These are phyloP conservation scores for Clytia hemisphaerica DNA, from an alignment of 30 jellyfish, hydroid and myxozoan species.

Conservation along the genomic window DNA sequence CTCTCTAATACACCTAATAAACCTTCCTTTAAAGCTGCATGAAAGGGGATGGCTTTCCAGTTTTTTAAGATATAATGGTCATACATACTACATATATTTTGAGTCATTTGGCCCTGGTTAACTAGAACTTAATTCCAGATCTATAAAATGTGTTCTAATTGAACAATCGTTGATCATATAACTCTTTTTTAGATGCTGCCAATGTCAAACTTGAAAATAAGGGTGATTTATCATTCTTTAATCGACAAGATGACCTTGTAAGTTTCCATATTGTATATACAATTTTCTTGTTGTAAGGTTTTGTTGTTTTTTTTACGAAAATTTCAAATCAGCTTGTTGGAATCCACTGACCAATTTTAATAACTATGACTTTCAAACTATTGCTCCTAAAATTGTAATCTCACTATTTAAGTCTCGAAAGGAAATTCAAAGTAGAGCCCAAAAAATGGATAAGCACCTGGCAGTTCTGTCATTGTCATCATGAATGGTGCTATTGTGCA, in stretches of 20 bases:
- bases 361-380: too few species aligned
- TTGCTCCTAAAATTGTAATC: too few species aligned
- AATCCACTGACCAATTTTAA: too few species aligned
- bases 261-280: background rate
- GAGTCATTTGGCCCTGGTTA: background rate
- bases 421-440: background rate
- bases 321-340: background rate
- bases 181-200: slow-evolving; percentile 64
- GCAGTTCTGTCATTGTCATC: background rate
- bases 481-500: too few species aligned
- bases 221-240: slow-evolving; percentile 88
- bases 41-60: too few species aligned
- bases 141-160: background rate
- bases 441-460: background rate
- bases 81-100: background rate
- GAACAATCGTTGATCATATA: background rate
- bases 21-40: too few species aligned
- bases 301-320: too few species aligned
- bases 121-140: background rate
- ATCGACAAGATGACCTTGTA: slow-evolving; percentile 84
- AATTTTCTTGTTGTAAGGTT: background rate
- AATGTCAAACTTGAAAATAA: slow-evolving; percentile 80
- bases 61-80: background rate
- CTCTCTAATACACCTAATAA: too few species aligned
- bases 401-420: background rate